These are phyloP conservation scores for Arnoldichthys spilopterus DNA, from an alignment of 2,797 vertebrate genomes.

Conservation along the genomic window DNA sequence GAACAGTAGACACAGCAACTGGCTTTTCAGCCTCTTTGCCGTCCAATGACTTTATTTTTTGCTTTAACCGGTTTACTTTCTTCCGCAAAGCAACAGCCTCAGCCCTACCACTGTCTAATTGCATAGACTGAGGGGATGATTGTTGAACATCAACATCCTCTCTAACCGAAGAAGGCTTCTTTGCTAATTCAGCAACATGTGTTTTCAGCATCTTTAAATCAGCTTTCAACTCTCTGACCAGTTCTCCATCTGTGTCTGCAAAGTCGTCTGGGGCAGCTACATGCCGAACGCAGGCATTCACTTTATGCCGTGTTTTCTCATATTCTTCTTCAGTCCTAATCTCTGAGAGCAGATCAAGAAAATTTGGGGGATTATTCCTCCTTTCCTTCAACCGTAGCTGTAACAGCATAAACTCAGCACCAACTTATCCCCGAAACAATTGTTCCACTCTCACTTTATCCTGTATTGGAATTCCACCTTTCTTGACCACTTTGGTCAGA, in stretches of 20 bases:
- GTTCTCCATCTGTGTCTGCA: background rate
- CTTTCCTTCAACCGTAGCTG: conserved; percentile 29
- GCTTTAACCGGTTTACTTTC: background rate
- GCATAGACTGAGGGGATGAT: too few relatives aligned
- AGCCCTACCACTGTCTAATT: background rate
- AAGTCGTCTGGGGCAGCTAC: background rate
- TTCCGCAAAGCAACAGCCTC: background rate
- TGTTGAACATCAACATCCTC: too few relatives aligned
- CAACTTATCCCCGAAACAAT: conserved; percentile 7
- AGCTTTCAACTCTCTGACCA: background rate
- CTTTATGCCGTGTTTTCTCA: background rate
- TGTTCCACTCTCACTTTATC: background rate
- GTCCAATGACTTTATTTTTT: background rate
- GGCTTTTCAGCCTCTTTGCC: background rate
- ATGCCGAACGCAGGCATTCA: background rate
- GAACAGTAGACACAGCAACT: background rate
- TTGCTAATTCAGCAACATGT: background rate
- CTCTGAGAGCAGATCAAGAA: background rate
- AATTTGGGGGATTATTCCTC: background rate
- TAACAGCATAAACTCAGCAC: conserved; percentile 27
- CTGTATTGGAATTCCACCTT: conserved; percentile 5
- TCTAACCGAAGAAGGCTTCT: too few relatives aligned
- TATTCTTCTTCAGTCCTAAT: conserved; percentile 30
- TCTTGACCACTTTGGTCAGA: background rate
- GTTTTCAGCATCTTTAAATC: background rate